Percentiles rank a stretch among this genome's conserved stretches.
phyloP scores from a whole-genome alignment of 1,140 invertebrate genomes.

The Panonychus citri region DNA sequence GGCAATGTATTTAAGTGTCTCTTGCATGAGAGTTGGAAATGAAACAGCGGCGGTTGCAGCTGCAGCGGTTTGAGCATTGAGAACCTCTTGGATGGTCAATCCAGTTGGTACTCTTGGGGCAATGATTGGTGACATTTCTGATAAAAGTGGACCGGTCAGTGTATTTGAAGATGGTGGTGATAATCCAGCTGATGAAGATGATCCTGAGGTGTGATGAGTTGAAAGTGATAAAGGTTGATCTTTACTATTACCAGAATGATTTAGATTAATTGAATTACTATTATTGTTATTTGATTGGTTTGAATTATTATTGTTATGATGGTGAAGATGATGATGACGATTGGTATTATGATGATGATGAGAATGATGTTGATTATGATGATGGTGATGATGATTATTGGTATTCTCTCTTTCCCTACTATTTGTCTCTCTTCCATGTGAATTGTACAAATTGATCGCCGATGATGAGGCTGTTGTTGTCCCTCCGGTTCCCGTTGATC shows the following conservation, averaged over 20 bases:
- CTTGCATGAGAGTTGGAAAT: slow-evolving; percentile 13
- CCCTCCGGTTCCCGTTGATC: not conserved
- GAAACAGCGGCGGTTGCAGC: slow-evolving; percentile 9
- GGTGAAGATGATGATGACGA: not conserved
- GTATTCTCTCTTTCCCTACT: not conserved
- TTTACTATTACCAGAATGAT: not conserved
- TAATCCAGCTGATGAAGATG: not conserved
- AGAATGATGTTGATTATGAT: not conserved
- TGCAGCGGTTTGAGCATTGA: slow-evolving; percentile 1
- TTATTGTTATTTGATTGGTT: not conserved
- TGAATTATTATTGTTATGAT: not conserved
- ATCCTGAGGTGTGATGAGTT: not conserved
- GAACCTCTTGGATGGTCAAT: slow-evolving; percentile 7
- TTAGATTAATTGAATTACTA: not conserved
- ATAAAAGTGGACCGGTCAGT: not conserved
- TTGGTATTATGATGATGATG: not conserved
- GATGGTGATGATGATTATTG: not conserved
- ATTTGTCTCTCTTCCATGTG: not conserved
- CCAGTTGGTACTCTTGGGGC: not conserved
- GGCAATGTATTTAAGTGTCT: slow-evolving; percentile 17
- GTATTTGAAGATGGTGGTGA: not conserved
- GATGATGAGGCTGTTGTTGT: not conserved
- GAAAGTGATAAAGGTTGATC: not conserved
- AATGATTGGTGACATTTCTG: not conserved
- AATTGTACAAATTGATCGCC: not conserved